phyloP scores from a whole-genome alignment of 2,113 vertebrate genomes.

The Melozone crissalis region DNA sequence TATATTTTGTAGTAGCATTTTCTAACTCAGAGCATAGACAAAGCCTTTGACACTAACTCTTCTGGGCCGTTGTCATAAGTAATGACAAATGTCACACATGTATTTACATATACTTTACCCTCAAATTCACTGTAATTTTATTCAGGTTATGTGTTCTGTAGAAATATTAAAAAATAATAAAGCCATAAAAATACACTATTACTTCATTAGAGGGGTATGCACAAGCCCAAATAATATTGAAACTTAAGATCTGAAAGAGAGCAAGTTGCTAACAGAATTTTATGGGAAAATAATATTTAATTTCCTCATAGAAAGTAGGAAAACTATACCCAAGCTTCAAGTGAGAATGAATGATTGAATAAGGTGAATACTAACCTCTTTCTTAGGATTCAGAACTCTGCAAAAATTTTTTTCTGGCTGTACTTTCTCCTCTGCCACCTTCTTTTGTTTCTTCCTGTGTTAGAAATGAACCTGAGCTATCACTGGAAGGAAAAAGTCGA shows the following conservation, averaged over 20 bases:
- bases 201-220: rapidly evolving
- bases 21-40: background rate
- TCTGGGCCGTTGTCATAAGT: background rate
- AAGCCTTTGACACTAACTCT: background rate
- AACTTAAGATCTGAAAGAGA: background rate
- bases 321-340: background rate
- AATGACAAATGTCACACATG: background rate
- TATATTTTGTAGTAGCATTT: background rate
- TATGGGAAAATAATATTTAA: background rate
- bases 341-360: background rate
- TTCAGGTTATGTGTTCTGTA: background rate
- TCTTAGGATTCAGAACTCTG: background rate
- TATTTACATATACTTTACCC: background rate
- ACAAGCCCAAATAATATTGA: background rate
- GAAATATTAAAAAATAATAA: background rate
- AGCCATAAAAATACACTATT: background rate
- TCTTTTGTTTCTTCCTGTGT: background rate
- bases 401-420: background rate
- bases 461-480: background rate
- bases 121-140: background rate
- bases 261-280: background rate
- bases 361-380: background rate
- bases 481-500: background rate
- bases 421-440: background rate
- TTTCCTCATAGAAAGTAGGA: background rate